Percentiles rank a stretch among this genome's conserved stretches.
Conservation (phyloP, 2,888 invertebrate species). For the Margaritifera margaritifera region DNA sequence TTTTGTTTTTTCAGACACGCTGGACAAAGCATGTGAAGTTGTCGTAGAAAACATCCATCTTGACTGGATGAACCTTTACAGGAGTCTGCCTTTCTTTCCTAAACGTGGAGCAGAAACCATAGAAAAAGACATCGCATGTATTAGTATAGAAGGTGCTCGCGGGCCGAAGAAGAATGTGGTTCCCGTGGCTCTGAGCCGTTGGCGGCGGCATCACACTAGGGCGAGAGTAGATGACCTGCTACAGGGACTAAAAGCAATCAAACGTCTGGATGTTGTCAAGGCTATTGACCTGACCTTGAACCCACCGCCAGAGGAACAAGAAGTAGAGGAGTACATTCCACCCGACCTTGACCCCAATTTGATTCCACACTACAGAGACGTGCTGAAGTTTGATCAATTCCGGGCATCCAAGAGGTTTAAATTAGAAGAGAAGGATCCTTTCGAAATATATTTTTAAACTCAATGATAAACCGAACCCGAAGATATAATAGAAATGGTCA, state of each 20-base stretch:
- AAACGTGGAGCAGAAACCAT: conserved; percentile 59
- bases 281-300: conserved; percentile 50
- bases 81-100: conserved; percentile 63
- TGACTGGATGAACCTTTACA: conserved; percentile 64
- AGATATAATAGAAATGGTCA: no score
- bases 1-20: conserved; percentile 48
- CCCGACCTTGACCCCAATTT: conserved; percentile 56
- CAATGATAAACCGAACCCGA: no score
- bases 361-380: conserved; percentile 58
- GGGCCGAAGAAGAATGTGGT: conserved; percentile 43
- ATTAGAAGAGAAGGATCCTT: conserved; percentile 5
- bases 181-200: conserved; percentile 51
- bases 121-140: conserved; percentile 59
- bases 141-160: conserved; percentile 45
- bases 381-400: conserved; percentile 61
- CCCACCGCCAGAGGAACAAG: conserved; percentile 45
- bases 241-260: conserved; percentile 48
- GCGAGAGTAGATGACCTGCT: conserved; percentile 62
- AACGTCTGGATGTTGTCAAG: conserved; percentile 43
- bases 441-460: no score
- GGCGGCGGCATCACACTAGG: conserved; percentile 64
- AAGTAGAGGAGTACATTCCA: conserved; percentile 46
- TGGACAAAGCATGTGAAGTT: conserved; percentile 55
- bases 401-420: conserved; percentile 45
- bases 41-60: conserved; percentile 51